Evolutionary conservation across 2,888 invertebrate genomes (phyloP), one percentile per base, ranked within the genome.

Genomic region (Eilema griseolum): DNA sequence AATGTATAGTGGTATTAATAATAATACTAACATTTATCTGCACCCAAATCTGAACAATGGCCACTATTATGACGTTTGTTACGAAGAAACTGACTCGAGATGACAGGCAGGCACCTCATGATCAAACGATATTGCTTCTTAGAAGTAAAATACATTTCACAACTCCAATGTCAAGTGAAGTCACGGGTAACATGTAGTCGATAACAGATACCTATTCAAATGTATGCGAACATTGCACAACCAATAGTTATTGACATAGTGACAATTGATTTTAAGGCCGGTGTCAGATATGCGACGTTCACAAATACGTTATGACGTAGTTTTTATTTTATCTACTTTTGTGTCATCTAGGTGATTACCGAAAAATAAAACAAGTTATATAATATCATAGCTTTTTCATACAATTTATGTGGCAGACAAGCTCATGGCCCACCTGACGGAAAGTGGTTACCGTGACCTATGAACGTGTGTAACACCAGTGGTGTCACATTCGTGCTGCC

Each of bases 221-320:
- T 59, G 59, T 65, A 57, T 62, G 26, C 24, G 52, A 59, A 59
- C 46, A 60, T 73, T 64, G 67, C 62, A 33, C 59, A 70, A 16
- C 59, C 70, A 64, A 67, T 61, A 62, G 57, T 62, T 70, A 70
- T 66, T 84, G 77, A 81, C 77, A 83, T 85, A 87, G 88, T 88
- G 88, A 88, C 87, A 86, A 86, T 83, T 83, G 85, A 78, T 23
- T 66, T 12, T 65, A 33, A 70, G 70, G 70, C 26, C 41, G 70
- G 61, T 11, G 56, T 23, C 52, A 52, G 59, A 72, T 33, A 5
- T 64, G 24, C 23, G 16, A 23, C 60, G 24, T 16, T n/a, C 24
- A 33, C 24, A 5, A 2, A 23, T 66, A 8, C 0, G 16, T 23
- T 65, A 31, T 8, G 16, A 24, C 12, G 12, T 52, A 7, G 46